Conservation (phyloP, 1,140 invertebrate genomes). For the Trypoxylus dichotomus region DNA sequence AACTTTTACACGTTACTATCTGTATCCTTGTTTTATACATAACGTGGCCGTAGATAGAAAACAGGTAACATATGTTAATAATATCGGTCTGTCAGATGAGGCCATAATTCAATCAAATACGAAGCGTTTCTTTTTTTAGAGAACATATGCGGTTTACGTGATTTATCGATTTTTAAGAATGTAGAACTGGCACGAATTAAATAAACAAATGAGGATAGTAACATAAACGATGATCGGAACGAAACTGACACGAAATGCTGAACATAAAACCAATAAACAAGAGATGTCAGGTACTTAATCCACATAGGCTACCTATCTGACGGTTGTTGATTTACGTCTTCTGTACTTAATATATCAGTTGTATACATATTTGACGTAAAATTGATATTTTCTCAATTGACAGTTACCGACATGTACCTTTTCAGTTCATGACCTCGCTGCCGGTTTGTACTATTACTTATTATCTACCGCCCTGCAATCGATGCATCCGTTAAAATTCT, state of each 20-base stretch:
- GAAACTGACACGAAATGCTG: neutral
- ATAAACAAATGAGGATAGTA: slow-evolving; percentile 17
- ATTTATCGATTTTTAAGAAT: slow-evolving; percentile 30
- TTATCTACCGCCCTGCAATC: slow-evolving; percentile 3
- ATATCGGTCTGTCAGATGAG: slow-evolving; percentile 18
- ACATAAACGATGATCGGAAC: neutral
- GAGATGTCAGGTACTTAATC: slow-evolving; percentile 5
- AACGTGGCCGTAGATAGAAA: neutral
- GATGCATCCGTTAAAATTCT: neutral
- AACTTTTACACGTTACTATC: neutral
- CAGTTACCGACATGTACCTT: neutral
- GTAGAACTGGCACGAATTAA: neutral
- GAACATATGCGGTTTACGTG: slow-evolving; percentile 22
- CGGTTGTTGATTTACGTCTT: slow-evolving; percentile 25
- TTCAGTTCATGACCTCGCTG: neutral
- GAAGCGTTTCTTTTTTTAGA: neutral
- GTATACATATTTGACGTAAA: neutral
- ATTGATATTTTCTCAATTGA: neutral
- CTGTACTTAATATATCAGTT: neutral
- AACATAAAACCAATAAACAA: slow-evolving; percentile 20
- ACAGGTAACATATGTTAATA: slow-evolving; percentile 24
- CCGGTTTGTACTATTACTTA: neutral
- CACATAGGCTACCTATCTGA: neutral
- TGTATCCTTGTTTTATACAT: neutral
- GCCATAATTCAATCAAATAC: slow-evolving; percentile 28